phyloP scores from a whole-genome alignment of 2,888 invertebrate genomes.

The Patella depressa region DNA sequence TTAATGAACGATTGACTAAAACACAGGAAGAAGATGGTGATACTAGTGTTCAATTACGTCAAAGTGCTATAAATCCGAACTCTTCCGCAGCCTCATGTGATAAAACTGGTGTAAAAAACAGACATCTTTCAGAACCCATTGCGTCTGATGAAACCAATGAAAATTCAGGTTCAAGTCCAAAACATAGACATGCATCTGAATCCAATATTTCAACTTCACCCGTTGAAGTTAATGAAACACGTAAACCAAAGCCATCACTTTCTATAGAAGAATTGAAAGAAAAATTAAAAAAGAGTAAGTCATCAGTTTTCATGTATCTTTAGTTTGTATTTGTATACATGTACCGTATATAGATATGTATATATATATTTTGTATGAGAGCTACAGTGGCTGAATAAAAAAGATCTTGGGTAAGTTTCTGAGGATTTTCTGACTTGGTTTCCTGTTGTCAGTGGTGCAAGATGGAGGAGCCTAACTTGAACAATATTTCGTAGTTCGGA shows the following conservation, averaged over 20 bases:
- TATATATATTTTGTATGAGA: too few species aligned
- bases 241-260: slow-evolving; percentile 13
- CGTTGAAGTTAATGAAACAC: background rate
- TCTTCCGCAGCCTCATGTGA: background rate
- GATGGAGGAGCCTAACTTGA: too few species aligned
- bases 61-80: background rate
- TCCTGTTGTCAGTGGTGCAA: too few species aligned
- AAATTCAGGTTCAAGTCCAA: background rate
- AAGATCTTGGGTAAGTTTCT: too few species aligned
- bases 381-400: too few species aligned
- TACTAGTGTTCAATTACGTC: background rate
- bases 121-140: background rate
- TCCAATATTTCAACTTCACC: background rate
- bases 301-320: background rate
- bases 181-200: background rate
- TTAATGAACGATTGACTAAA: background rate
- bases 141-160: background rate
- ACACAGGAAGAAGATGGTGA: background rate
- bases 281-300: slow-evolving; percentile 58
- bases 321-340: too few species aligned
- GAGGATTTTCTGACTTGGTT: too few species aligned
- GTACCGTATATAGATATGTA: too few species aligned
- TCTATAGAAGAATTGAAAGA: slow-evolving; percentile 43
- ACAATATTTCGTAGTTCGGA: too few species aligned
- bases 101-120: background rate